Conservation (phyloP, 2,888 invertebrate genomes). For the Agrochola litura region DNA sequence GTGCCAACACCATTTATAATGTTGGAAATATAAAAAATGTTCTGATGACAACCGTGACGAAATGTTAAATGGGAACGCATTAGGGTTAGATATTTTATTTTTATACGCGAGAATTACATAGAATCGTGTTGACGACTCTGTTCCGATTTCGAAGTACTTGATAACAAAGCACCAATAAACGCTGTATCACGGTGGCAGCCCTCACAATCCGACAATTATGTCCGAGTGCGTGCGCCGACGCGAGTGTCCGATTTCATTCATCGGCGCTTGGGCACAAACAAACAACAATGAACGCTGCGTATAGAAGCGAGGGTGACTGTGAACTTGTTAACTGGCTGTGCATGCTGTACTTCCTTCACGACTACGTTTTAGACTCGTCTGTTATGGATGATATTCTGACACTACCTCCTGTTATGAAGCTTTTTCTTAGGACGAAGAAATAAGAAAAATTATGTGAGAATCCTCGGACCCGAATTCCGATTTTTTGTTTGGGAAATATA, state of each 20-base stretch:
- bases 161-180: conserved; percentile 68
- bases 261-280: conserved; percentile 67
- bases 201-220: conserved; percentile 62
- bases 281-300: conserved; percentile 64
- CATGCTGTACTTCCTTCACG: conserved; percentile 37
- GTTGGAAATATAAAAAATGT: conserved; percentile 53
- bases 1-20: conserved; percentile 60
- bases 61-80: conserved; percentile 57
- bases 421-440: not conserved
- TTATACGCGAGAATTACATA: conserved; percentile 25
- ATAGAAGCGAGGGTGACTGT: conserved; percentile 66
- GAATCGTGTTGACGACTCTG: conserved; percentile 24
- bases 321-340: conserved; percentile 63
- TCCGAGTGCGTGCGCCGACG: conserved; percentile 57
- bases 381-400: conserved; percentile 8
- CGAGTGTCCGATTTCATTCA: conserved; percentile 80
- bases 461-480: not conserved
- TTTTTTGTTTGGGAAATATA: not conserved
- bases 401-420: not conserved
- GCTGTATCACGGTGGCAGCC: conserved; percentile 59
- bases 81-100: conserved; percentile 45
- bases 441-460: not conserved
- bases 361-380: conserved; percentile 32
- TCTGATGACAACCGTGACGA: conserved; percentile 61
- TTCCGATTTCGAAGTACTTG: conserved; percentile 46